Evolutionary conservation across 2,797 vertebrate genomes (phyloP).

Genomic region (Microcaecilia unicolor): DNA sequence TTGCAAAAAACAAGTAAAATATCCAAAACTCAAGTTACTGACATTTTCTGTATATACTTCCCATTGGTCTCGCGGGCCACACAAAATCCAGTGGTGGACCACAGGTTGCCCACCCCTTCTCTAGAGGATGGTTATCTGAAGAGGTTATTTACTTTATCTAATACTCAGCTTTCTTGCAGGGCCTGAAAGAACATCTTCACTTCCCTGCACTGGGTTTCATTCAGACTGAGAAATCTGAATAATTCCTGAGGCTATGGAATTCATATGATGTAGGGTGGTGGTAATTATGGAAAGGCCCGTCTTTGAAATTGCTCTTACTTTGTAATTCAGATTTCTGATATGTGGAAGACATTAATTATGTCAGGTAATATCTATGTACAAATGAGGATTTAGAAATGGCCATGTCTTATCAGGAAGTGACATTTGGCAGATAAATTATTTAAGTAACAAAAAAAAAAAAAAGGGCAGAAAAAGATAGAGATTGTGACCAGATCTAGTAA

Average conservation of each 20-base stretch:
- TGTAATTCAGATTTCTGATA: slow-evolving; percentile 49
- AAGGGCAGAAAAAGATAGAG: background rate
- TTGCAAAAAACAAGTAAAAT: no score
- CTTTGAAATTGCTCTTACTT: slow-evolving; percentile 37
- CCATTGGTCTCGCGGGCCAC: no score
- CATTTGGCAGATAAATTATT: slow-evolving; percentile 52
- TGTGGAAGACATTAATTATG: slow-evolving; percentile 49
- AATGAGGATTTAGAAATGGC: slow-evolving; percentile 30
- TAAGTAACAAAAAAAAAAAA: slow-evolving; percentile 38
- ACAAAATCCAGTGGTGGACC: no score
- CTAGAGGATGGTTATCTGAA: slow-evolving; percentile 43
- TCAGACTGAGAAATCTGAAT: slow-evolving; percentile 40
- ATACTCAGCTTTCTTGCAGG: slow-evolving; percentile 24
- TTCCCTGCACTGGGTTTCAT: slow-evolving; percentile 40
- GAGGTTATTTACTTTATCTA: slow-evolving; percentile 49
- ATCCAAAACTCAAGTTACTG: no score
- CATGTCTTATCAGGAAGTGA: slow-evolving; percentile 51
- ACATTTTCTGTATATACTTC: no score
- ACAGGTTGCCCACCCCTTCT: slow-evolving; percentile 39
- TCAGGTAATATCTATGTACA: slow-evolving; percentile 51
- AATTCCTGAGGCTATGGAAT: slow-evolving; percentile 32
- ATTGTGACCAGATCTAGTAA: slow-evolving; percentile 21
- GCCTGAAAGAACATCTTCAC: slow-evolving; percentile 39
- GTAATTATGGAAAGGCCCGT: slow-evolving; percentile 30
- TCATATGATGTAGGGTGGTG: slow-evolving; percentile 25